phyloP scores from a whole-genome alignment of 1,140 invertebrate genomes.

The Brachionus plicatilis region DNA sequence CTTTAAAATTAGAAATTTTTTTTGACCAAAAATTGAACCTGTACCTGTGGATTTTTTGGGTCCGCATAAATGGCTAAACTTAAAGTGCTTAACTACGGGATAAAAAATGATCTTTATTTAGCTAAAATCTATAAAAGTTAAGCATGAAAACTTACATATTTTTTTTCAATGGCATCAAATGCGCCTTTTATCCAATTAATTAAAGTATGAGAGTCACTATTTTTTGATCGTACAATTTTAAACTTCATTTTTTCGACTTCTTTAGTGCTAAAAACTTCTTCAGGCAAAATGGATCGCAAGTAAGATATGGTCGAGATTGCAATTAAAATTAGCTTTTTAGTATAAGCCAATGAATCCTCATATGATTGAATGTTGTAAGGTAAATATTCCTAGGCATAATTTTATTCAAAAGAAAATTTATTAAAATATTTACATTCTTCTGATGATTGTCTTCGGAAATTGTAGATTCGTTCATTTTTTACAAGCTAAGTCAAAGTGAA shows the following conservation, averaged over 20 bases:
- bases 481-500: not conserved
- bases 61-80: not conserved
- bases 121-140: not conserved
- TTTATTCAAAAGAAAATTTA: not conserved
- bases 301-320: not conserved
- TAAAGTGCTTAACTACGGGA: not conserved
- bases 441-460: not conserved
- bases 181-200: not conserved
- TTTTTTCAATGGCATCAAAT: constrained; percentile 10
- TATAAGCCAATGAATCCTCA: not conserved
- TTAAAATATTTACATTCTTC: not conserved
- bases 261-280: not conserved
- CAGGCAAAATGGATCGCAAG: not conserved
- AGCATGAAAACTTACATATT: not conserved
- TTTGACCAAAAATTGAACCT: not conserved
- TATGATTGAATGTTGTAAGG: not conserved
- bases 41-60: not conserved
- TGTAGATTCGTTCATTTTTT: not conserved
- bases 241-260: not conserved
- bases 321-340: not conserved
- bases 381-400: not conserved
- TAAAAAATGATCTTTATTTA: not conserved
- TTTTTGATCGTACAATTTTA: not conserved
- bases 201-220: not conserved
- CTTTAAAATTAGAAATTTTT: not conserved